Base-by-base conservation (phyloP, 2,888 invertebrate species). In the Eucera pruinosa region DNA sequence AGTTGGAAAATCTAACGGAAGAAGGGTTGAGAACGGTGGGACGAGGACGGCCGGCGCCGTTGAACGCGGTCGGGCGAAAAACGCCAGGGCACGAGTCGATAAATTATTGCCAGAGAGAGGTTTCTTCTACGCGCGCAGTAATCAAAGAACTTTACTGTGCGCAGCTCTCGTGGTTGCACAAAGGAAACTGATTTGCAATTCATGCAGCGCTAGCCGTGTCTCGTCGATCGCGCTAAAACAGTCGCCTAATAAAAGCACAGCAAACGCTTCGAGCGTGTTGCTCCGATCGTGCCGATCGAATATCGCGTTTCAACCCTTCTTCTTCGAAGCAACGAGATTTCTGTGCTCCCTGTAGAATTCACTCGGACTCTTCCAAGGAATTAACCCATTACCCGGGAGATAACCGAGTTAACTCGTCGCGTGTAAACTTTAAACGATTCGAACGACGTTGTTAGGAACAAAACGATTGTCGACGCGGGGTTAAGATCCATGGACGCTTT, bases 131-230 rank as follows among this genome's bases (percentile, higher is more conserved):
- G 27, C 33, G 30, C 3, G 20, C 11, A 36, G 20, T 43, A 57
- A 62, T 69, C 62, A 62, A 70, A 69, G 50, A 74, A 39, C 25
- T 64, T 50, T 30, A 60, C 45, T 41, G 60, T 41, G 58, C 27
- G n/a, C n/a, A n/a, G n/a, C 7, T 23, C 18, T 67, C 18, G 52
- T 47, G 39, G 45, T 5, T 55, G 54, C 43, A 57, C 54, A 64
- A 43, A 27, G 61, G 48, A 55, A 55, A 20, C 61, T 55, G 20
- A 48, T 73, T 57, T 69, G 69, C 69, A 62, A 69, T 69, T 62
- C 54, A 61, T 36, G 73, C 61, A n/a, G 33, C 13, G 72, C 47
- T 62, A 43, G 39, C 48, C 33, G 7, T 27, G 69, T 55, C 69
- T 62, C 48, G 41, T 23, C 47, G 61, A 57, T 71, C 55, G 39